A percentile compares a stretch with the other conserved stretches of the same genome.
These are phyloP conservation scores for Globicephala melas DNA, from an alignment of 2,113 vertebrate species.

Conservation along the genomic window DNA sequence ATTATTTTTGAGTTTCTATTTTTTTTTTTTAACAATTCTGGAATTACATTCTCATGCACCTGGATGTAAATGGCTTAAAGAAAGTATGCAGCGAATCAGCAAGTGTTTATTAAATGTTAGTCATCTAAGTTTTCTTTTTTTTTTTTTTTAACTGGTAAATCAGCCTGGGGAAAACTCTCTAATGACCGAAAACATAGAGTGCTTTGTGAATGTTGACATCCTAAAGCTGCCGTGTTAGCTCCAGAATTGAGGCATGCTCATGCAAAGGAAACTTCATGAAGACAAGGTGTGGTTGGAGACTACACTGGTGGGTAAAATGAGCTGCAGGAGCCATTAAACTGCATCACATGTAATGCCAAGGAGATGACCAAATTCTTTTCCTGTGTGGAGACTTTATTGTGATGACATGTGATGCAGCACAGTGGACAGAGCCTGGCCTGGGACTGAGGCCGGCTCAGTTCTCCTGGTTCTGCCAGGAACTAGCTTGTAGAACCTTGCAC, in stretches of 20 bases:
- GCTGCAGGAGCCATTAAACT: neutral
- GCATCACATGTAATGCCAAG: neutral
- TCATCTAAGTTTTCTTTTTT: neutral
- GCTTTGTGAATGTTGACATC: neutral
- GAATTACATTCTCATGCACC: neutral
- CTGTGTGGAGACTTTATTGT: neutral
- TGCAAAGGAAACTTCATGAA: neutral
- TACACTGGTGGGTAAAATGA: too few relatives aligned
- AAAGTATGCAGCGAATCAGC: neutral
- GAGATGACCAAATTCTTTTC: neutral
- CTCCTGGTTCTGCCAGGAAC: neutral
- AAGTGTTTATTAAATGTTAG: neutral
- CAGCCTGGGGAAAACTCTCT: neutral
- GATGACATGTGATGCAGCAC: neutral
- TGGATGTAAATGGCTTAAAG: neutral
- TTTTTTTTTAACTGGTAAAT: neutral
- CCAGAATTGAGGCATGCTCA: neutral
- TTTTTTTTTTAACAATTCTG: conserved; percentile 29
- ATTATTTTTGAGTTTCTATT: conserved; percentile 15
- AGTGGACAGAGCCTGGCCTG: neutral
- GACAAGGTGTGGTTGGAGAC: neutral
- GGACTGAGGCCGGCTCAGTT: neutral
- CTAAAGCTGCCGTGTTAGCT: neutral
- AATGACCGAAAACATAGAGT: neutral
- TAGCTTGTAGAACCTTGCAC: neutral